Base-by-base conservation (phyloP, 2,113 vertebrate species). In the Ivindomyrus marchei region DNA sequence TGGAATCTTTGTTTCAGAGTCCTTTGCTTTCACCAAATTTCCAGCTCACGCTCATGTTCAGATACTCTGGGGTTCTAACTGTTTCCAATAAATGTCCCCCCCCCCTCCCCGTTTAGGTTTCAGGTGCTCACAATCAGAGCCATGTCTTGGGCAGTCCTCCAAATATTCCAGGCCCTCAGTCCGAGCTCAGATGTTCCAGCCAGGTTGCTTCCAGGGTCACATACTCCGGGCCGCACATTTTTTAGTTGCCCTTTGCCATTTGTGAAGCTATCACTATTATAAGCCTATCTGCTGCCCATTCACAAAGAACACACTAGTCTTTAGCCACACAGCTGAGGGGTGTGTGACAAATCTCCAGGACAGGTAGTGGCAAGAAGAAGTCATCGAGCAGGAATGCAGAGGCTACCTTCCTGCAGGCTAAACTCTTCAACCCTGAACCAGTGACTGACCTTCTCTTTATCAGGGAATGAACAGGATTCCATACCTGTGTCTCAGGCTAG, bases 1-100 rank as follows among this genome's bases (percentile, higher is more conserved):
- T 95, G 95, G 95, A 95, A 96, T 95, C 93, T 95, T 95, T 88
- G 87, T 88, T 45, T 58, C 87, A 88, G 87, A 62, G 42, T 17
- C 39, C 39, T 66, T 88, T 92, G 89, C 91, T 52, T 52, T 53
- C 85, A 31, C 36, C 9, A 56, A 39, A 66, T 66, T 62, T 88
- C 87, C 87, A 88, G 52, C 87, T 31, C 36, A 45, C 5, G 7
- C 11, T 39, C 36, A 58, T 17, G 27, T n/a, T 62, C 17, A 46
- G 39, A 88, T 88, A 36, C 87, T 62, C 19, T 24, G 36, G 31
- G 42, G 6, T 46, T 66, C 53, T 88, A 19, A 42, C 31, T 45
- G 42, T 46, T 62, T 88, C 53, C 56, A 46, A 21, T 85, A 21
- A 85, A 9, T 3, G 52, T 1, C 31, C 39, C 2, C 50, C 15